Evolutionary conservation across 2,888 invertebrate species (phyloP), one percentile per base, ranked within the genome.

Genomic region (Rhagium mordax): DNA sequence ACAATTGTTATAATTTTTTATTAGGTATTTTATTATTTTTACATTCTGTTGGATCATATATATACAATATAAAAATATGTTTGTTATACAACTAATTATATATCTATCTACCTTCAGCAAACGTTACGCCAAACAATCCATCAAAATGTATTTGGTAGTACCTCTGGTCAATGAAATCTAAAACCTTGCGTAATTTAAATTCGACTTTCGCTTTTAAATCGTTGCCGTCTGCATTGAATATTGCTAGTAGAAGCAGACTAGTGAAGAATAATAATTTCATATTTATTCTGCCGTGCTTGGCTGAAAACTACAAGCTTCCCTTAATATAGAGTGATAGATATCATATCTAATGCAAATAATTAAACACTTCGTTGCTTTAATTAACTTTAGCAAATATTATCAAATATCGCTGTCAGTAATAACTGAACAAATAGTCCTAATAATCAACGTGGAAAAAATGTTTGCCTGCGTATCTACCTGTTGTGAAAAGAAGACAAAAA

Each of bases 141-240:
- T 89, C 89, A 18, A 86, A 77, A 78, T 88, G 88, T 79, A 89
- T 84, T 73, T 88, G 83, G 2, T 81, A 70, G 18, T 85, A 83
- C 74, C 86, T 85, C 16, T 79, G 73, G 16, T 81, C 74, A 68
- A 87, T 80, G 57, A 86, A 88, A 75, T 84, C 78, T 2, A 88
- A 73, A 27, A 83, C 78, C 59, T 81, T 84, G 29, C 67, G 48
- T 60, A 72, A 48, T 41, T 66, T 55, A 16, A 6, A 15, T 21
- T 62, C 29, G n/a, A 70, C 27, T 20, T 49, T 24, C 55, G 18
- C 21, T 20, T 47, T 48, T 49, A 27, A 8, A 64, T 27, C 4
- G 8, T 27, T 64, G 15, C 18, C 24, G 4, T 24, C 20, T 59
- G n/a, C 33, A 27, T 10, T 49, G 16, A 27, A 10, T 48, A 16